These are phyloP conservation scores for Rhyzopertha dominica DNA, from an alignment of 1,140 invertebrate genomes.

Conservation along the genomic window DNA sequence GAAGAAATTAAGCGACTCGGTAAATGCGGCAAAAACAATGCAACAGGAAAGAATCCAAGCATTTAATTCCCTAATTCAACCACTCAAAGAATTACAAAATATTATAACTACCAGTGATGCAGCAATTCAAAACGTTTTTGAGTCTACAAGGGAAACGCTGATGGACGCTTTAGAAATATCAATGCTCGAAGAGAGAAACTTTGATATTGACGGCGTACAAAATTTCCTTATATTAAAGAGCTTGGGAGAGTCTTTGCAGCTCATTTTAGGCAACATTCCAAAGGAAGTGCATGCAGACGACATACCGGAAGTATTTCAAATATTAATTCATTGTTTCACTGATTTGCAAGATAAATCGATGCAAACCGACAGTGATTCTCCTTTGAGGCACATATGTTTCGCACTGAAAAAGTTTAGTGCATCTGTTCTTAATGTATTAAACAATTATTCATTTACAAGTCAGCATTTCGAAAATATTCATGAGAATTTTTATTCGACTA, in stretches of 20 bases:
- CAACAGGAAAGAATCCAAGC: conserved; percentile 25
- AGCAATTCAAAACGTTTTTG: conserved; percentile 16
- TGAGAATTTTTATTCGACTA: too few relatives aligned
- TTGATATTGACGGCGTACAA: too few relatives aligned
- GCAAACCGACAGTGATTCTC: background rate
- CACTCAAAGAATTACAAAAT: conserved; percentile 22
- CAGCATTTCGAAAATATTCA: too few relatives aligned
- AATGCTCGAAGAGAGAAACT: conserved; percentile 33
- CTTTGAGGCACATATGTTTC: too few relatives aligned
- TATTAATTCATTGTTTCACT: background rate
- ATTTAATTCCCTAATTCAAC: conserved; percentile 24
- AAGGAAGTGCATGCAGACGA: background rate
- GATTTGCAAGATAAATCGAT: background rate
- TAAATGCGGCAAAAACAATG: conserved; percentile 25
- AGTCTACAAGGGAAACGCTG: conserved; percentile 24
- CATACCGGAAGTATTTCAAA: background rate
- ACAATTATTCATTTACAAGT: too few relatives aligned
- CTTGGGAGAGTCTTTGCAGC: too few relatives aligned
- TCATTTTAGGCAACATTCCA: background rate
- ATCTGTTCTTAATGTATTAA: too few relatives aligned
- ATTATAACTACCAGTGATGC: conserved; percentile 10
- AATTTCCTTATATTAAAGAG: too few relatives aligned
- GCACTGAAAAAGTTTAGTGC: too few relatives aligned
- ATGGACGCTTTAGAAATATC: conserved; percentile 37
- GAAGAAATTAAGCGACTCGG: conserved; percentile 22